phyloP scores from a whole-genome alignment of 2,888 invertebrate genomes.

The Dendrolimus pini region DNA sequence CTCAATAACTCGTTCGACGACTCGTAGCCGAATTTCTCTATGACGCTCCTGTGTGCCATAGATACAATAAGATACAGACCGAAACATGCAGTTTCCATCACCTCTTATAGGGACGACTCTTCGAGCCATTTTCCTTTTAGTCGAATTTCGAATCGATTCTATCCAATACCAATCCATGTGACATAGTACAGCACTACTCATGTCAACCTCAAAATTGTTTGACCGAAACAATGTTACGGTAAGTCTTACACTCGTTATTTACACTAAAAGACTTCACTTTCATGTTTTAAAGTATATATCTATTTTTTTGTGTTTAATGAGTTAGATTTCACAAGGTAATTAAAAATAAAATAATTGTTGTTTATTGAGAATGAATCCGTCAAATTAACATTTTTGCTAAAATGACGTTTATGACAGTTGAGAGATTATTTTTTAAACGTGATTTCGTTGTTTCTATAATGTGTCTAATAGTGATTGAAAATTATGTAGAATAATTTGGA shows the following conservation, averaged over 20 bases:
- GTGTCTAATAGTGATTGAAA: no score
- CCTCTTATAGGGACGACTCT: conserved; percentile 50
- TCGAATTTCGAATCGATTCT: conserved; percentile 9
- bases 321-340: no score
- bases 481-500: no score
- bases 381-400: neutral
- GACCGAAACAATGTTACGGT: no score
- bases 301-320: no score
- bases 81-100: conserved; percentile 62
- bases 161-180: neutral
- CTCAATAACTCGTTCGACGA: conserved; percentile 47
- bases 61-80: conserved; percentile 53
- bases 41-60: conserved; percentile 56
- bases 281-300: no score
- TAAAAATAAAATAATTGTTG: neutral
- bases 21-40: conserved; percentile 45
- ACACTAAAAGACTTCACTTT: no score
- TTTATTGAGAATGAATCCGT: neutral
- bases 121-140: conserved; percentile 32
- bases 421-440: no score
- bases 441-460: no score
- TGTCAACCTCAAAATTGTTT: neutral
- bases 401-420: neutral
- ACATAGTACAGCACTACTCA: neutral
- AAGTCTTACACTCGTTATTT: no score